phyloP scores from a whole-genome alignment of 2,113 vertebrate genomes.

The Odontesthes bonariensis region DNA sequence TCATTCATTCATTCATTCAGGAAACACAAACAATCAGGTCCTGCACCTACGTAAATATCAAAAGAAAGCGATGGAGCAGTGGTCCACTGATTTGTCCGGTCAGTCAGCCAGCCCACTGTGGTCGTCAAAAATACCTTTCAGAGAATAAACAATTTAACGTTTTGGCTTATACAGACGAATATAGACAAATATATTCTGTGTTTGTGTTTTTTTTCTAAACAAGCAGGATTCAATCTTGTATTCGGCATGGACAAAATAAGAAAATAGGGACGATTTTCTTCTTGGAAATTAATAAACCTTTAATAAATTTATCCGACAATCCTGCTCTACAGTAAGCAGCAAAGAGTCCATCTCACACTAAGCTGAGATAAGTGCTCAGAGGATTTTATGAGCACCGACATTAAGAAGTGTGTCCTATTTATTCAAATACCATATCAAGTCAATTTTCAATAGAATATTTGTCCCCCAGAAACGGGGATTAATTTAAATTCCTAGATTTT shows the following conservation, averaged over 20 bases:
- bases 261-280: rapidly evolving
- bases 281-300: not conserved
- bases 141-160: not conserved
- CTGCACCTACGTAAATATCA: not conserved
- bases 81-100: not conserved
- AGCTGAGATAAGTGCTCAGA: rapidly evolving
- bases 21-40: not conserved
- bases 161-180: not conserved
- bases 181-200: rapidly evolving
- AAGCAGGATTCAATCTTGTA: rapidly evolving
- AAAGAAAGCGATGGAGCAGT: not conserved
- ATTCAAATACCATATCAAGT: rapidly evolving
- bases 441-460: rapidly evolving
- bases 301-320: not conserved
- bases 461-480: not conserved
- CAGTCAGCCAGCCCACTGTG: not conserved
- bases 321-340: rapidly evolving
- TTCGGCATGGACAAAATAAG: not conserved
- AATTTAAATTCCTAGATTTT: not conserved
- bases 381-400: not conserved
- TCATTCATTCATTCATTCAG: not conserved
- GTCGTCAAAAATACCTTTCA: not conserved
- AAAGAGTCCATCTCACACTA: rapidly evolving
- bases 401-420: rapidly evolving
- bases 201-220: not conserved